Evolutionary conservation across 2,113 vertebrate genomes (phyloP).

Genomic region (Malurus elegans): DNA sequence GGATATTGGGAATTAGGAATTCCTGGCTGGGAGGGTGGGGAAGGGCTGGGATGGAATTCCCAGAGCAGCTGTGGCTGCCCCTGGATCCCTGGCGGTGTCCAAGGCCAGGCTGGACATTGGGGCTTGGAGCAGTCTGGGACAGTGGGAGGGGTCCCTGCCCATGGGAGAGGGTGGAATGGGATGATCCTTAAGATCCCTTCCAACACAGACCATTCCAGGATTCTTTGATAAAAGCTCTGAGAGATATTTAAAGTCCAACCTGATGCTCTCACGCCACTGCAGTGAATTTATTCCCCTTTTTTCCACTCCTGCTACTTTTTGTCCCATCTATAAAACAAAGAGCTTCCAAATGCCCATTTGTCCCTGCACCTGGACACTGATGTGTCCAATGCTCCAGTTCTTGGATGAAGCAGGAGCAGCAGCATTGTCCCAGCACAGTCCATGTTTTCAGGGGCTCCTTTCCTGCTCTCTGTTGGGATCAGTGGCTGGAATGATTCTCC

Average conservation of each 20-base stretch:
- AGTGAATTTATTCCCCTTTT: background rate
- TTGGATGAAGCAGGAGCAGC: background rate
- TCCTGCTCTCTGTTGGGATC: background rate
- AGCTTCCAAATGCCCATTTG: background rate
- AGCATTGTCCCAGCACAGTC: no score
- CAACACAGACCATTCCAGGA: background rate
- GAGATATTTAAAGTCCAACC: fast-evolving
- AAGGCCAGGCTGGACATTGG: background rate
- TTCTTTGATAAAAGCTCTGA: background rate
- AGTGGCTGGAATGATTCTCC: background rate
- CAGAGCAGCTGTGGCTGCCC: background rate
- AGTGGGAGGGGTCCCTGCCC: background rate
- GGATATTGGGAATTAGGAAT: background rate
- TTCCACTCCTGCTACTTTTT: background rate
- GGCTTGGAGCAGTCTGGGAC: background rate
- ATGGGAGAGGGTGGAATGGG: background rate
- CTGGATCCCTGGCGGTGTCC: background rate
- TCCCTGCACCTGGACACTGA: background rate
- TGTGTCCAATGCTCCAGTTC: fast-evolving
- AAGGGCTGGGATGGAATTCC: background rate
- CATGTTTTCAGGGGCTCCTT: no score
- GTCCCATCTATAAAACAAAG: background rate
- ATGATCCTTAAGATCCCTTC: fast-evolving
- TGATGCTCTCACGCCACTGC: fast-evolving
- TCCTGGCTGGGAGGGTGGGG: background rate